Base-by-base conservation (phyloP, 2,888 invertebrate species). In the Heliconius aoede region DNA sequence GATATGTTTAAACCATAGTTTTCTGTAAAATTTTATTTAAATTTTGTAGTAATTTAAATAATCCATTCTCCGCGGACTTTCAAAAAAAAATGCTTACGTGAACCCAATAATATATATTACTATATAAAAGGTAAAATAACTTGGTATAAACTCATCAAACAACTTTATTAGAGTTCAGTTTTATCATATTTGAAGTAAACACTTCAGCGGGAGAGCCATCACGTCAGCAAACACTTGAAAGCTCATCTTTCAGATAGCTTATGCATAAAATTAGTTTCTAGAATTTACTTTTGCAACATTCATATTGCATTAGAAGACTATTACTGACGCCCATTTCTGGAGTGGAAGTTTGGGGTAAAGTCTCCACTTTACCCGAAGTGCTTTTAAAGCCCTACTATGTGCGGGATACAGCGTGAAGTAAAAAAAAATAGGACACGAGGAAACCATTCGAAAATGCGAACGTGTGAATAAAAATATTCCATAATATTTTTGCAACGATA, bases 251-350 rank as follows among this genome's bases (percentile, higher is more conserved):
- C 24, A 65, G 13, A 65, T 30, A 69, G 55, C 30, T 69, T 51
- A 69, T 51, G 55, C 69, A 30, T 55, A n/a, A 69, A 32, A 69
- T 69, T 69, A 69, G 55, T 69, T 69, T 55, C 55, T 30, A 30
- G 69, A 51, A 55, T n/a, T 51, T 55, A 30, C n/a, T n/a, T 28
- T 69, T 30, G 28, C 11, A 51, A n/a, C n/a, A 24, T 32, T 55
- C n/a, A 7, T 24, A 55, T 21, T 68, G 28, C 4, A 51, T 69
- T 36, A 65, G 7, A 24, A 36, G 36, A n/a, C 5, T 65, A 36
- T 40, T 65, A n/a, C 36, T 36, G 11, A 24, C 24, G 36, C 13
- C 11, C 13, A n/a, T n/a, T 32, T 32, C 9, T n/a, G n/a, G n/a
- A n/a, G n/a, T n/a, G n/a, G n/a, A n/a, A n/a, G n/a, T n/a, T n/a